Conservation (phyloP, 2,888 invertebrate species). For the Embidobia sp. region DNA sequence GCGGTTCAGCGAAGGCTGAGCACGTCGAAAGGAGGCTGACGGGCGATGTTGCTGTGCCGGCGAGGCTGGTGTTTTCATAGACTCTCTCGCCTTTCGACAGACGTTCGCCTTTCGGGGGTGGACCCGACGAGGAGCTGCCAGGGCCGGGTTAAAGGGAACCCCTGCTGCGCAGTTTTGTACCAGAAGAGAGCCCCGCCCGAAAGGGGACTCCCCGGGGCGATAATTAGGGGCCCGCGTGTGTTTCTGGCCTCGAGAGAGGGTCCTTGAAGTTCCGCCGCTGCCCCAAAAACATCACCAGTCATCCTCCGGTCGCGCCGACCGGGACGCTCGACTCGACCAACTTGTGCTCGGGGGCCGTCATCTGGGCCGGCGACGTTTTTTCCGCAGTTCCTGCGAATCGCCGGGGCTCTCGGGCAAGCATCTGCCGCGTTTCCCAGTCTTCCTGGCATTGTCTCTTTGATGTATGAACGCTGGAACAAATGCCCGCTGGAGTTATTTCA, state of each 20-base stretch:
- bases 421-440: slow-evolving; percentile 51
- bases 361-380: slow-evolving; percentile 58
- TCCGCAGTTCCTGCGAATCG: slow-evolving; percentile 11
- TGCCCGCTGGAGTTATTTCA: slow-evolving; percentile 2
- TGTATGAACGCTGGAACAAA: slow-evolving; percentile 26
- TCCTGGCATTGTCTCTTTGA: slow-evolving; percentile 36
- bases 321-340: slow-evolving; percentile 41
- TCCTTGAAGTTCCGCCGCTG: slow-evolving; percentile 80
- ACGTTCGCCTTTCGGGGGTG: slow-evolving; percentile 58
- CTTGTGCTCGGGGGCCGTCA: slow-evolving; percentile 63
- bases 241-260: slow-evolving; percentile 78
- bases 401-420: slow-evolving; percentile 50
- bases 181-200: slow-evolving; percentile 77
- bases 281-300: slow-evolving; percentile 69
- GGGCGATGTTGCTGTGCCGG: slow-evolving; percentile 39
- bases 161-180: slow-evolving; percentile 80
- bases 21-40: slow-evolving; percentile 32
- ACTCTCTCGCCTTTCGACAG: slow-evolving; percentile 45
- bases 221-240: slow-evolving; percentile 81
- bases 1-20: slow-evolving; percentile 15
- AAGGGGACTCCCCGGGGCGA: slow-evolving; percentile 80
- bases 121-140: slow-evolving; percentile 64
- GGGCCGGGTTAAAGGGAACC: slow-evolving; percentile 71
- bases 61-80: slow-evolving; percentile 36
- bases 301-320: slow-evolving; percentile 33